Evolutionary conservation across 2,113 vertebrate genomes (phyloP), one percentile per base, ranked within the genome.

Genomic region (Podarcis muralis): DNA sequence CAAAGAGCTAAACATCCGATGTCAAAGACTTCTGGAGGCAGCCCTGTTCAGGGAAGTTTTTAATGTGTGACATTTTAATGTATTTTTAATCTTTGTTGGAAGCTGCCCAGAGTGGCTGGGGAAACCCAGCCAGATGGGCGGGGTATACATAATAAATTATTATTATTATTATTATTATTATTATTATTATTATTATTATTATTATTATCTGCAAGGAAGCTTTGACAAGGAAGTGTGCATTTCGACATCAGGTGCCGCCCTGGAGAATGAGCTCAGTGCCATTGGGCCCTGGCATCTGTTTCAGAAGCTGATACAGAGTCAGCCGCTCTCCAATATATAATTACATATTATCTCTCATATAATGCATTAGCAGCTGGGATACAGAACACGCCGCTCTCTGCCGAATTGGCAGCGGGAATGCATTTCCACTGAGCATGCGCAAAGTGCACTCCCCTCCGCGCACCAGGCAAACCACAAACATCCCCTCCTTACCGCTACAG

Each of bases 351-450:
- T n/a, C 37, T 48, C 81, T 77, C 74, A 37, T 78, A 77, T 53
- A 88, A 88, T 77, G 81, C 81, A 88, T 88, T 84, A 84, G 72
- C 81, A 84, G 87, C 81, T 68, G 40, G 43, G 40, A 84, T n/a
- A 37, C 13, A 68, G 72, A 88, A 76, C n/a, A 68, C 8, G 25
- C 62, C n/a, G 30, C 11, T 40, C n/a, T 30, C 87, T 77, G 81
- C 81, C 72, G 76, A 68, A 66, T 18, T 57, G 72, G 72, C 71
- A 88, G n/a, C 40, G 68, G n/a, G 59, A 57, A 23, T 6, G 13
- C 8, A 27, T 83, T 69, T 84, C 30, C 16, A 77, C 15, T 68
- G 32, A 88, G 40, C 81, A 88, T 84, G 81, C 23, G 23, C 87
- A 84, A 88, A 84, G 81, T 22, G 57, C 66, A 65, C 81, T 53